Conservation (phyloP, 2,888 invertebrate genomes). For the Galeruca laticollis region DNA sequence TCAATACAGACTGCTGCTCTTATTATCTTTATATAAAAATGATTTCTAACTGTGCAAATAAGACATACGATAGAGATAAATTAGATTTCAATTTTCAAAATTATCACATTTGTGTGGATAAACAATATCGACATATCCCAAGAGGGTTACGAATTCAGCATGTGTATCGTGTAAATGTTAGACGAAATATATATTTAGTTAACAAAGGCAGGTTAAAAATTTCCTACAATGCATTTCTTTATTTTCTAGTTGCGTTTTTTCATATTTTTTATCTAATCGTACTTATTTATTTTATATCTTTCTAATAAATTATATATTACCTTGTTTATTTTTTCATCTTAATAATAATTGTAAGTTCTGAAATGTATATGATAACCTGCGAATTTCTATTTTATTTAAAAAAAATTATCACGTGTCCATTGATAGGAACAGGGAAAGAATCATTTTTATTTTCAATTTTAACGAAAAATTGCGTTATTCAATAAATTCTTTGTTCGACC, state of each 20-base stretch:
- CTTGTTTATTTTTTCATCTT: too few species aligned
- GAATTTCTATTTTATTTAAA: too few species aligned
- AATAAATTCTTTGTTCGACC: too few species aligned
- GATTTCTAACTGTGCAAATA: neutral
- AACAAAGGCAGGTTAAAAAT: neutral
- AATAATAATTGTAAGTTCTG: too few species aligned
- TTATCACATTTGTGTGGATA: neutral
- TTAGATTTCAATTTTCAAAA: neutral
- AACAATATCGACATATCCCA: neutral
- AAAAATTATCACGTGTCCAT: too few species aligned
- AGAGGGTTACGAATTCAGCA: neutral
- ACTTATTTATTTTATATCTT: conserved; percentile 9
- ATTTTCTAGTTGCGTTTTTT: neutral
- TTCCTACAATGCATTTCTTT: neutral
- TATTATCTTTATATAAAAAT: neutral
- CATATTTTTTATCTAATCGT: conserved; percentile 7
- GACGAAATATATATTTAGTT: neutral
- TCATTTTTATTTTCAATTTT: too few species aligned
- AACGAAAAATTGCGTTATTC: too few species aligned
- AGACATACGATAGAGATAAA: neutral
- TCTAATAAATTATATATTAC: neutral
- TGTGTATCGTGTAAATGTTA: neutral
- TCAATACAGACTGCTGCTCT: neutral
- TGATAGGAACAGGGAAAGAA: too few species aligned
- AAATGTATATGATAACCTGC: too few species aligned